Evolutionary conservation across 2,888 invertebrate species (phyloP).

Genomic region (Sinodicranocentrus sp.): DNA sequence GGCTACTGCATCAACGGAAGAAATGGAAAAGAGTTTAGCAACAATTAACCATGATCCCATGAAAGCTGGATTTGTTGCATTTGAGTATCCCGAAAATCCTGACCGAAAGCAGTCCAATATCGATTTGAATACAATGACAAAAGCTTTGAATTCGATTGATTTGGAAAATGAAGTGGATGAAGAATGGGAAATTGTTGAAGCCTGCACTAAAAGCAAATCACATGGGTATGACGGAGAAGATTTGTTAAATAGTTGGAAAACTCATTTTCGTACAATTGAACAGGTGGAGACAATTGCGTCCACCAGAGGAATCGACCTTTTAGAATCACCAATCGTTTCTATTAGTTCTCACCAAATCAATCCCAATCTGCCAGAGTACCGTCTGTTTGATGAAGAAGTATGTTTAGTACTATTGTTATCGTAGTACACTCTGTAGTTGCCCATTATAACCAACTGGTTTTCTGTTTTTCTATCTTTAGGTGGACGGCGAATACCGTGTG

Average conservation of each 20-base stretch:
- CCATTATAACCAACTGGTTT: too few species aligned
- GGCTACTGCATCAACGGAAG: slow-evolving; percentile 59
- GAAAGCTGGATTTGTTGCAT: slow-evolving; percentile 67
- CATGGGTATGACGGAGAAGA: slow-evolving; percentile 80
- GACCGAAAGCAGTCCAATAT: slow-evolving; percentile 29
- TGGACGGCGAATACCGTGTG: slow-evolving; percentile 73
- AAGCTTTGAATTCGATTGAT: slow-evolving; percentile 68
- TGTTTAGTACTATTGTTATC: neutral
- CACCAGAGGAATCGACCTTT: slow-evolving; percentile 44
- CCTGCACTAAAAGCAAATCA: slow-evolving; percentile 68
- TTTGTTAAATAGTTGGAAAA: slow-evolving; percentile 86
- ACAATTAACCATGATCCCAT: slow-evolving; percentile 66
- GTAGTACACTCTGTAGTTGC: too few species aligned
- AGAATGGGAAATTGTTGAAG: slow-evolving; percentile 74
- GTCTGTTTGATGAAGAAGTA: slow-evolving; percentile 67
- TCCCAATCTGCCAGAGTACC: slow-evolving; percentile 73
- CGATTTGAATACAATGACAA: slow-evolving; percentile 66
- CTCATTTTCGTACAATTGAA: slow-evolving; percentile 87
- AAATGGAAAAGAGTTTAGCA: slow-evolving; percentile 66
- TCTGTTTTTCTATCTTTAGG: slow-evolving; percentile 21
- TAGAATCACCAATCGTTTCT: slow-evolving; percentile 63
- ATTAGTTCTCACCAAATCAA: slow-evolving; percentile 71
- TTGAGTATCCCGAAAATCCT: slow-evolving; percentile 19
- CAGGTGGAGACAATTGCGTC: slow-evolving; percentile 67
- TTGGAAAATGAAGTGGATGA: slow-evolving; percentile 70